Conservation (phyloP, 1,140 invertebrate genomes). For the Schlechtendalia chinensis region DNA sequence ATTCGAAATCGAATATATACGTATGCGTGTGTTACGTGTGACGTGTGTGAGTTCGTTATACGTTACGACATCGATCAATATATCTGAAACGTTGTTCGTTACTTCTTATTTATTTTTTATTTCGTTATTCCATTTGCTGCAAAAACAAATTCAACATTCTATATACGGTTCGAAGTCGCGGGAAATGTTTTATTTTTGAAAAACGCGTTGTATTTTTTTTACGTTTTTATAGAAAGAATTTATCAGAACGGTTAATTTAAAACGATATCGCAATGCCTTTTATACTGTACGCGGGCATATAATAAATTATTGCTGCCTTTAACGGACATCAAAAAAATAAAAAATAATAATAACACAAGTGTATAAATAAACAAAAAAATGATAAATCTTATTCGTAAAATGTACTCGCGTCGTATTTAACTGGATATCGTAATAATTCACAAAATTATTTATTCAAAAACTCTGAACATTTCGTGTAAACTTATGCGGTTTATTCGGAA, state of each 20-base stretch:
- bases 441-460: not conserved
- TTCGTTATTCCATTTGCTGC: not conserved
- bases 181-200: not conserved
- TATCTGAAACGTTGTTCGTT: slow-evolving; percentile 23
- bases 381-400: not conserved
- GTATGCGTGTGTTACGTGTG: not conserved
- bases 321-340: not conserved
- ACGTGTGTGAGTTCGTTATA: not conserved
- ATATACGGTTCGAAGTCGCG: not conserved
- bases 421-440: not conserved
- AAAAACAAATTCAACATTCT: slow-evolving; percentile 9
- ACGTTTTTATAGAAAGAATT: not conserved
- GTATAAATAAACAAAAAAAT: not conserved
- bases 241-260: not conserved
- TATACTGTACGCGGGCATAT: not conserved
- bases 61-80: slow-evolving; percentile 30
- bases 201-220: not conserved
- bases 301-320: not conserved
- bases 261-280: not conserved
- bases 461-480: not conserved
- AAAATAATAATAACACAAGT: too few species aligned
- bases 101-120: slow-evolving; percentile 22
- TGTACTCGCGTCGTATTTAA: not conserved
- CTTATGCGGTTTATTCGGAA: too few species aligned
- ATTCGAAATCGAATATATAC: slow-evolving; percentile 3